Conservation (phyloP, 2,888 invertebrate species). For the Sarcophaga variegata region DNA sequence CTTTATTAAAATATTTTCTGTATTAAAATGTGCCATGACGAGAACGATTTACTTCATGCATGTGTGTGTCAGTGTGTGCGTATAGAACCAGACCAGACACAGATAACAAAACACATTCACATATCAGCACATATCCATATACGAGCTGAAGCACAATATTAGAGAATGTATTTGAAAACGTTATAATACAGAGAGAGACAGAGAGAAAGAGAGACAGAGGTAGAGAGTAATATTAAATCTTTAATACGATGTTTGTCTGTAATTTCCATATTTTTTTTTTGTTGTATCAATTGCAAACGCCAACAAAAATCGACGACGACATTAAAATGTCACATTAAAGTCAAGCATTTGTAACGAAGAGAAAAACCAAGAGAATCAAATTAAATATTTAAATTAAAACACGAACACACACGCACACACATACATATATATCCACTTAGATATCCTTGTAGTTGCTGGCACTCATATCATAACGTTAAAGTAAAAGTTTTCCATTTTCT, state of each 20-base stretch:
- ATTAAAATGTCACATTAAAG: slow-evolving; percentile 64
- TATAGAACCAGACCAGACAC: not conserved
- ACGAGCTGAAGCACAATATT: too few relatives aligned
- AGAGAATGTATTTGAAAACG: too few relatives aligned
- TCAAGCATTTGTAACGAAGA: slow-evolving; percentile 54
- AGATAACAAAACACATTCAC: too few relatives aligned
- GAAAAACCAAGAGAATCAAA: slow-evolving; percentile 5
- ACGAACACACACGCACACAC: not conserved
- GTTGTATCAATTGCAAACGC: slow-evolving; percentile 49
- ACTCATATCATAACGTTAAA: too few relatives aligned
- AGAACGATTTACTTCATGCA: not conserved
- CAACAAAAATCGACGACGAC: slow-evolving; percentile 55
- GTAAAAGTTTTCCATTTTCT: too few relatives aligned
- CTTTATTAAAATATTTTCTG: slow-evolving; percentile 25
- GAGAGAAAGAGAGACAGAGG: too few relatives aligned
- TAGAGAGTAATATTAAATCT: slow-evolving; percentile 46
- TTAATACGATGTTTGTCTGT: not conserved
- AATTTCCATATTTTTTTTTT: not conserved
- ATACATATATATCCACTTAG: too few relatives aligned
- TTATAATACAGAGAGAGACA: too few relatives aligned
- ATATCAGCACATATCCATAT: too few relatives aligned
- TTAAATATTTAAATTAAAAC: not conserved
- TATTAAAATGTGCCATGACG: slow-evolving; percentile 18
- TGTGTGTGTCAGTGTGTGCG: too few relatives aligned
- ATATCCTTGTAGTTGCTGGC: too few relatives aligned